Evolutionary conservation across 1,140 invertebrate genomes (phyloP).

Genomic region (Bacillus rossius): DNA sequence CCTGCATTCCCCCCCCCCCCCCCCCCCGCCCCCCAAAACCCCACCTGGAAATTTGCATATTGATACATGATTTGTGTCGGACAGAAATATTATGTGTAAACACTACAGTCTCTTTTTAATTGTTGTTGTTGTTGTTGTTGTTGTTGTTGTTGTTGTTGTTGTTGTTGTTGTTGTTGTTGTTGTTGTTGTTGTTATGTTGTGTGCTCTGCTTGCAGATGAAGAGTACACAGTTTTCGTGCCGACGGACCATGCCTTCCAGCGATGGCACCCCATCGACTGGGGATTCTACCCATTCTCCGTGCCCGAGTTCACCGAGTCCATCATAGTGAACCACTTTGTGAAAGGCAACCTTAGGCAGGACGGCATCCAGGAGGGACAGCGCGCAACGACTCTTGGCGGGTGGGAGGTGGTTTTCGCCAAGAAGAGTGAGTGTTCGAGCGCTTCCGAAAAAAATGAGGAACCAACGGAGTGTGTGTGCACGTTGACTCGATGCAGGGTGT

Average conservation of each 20-base stretch:
- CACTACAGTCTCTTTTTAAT: too few relatives aligned
- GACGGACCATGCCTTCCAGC: conserved; percentile 56
- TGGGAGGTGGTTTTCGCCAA: conserved; percentile 48
- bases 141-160: neutral
- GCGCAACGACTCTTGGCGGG: conserved; percentile 49
- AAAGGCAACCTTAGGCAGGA: conserved; percentile 50
- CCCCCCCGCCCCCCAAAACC: too few relatives aligned
- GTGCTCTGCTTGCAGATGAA: conserved; percentile 47
- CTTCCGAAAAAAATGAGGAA: neutral
- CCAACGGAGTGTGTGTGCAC: too few relatives aligned
- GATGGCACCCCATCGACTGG: conserved; percentile 63
- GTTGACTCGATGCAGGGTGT: too few relatives aligned
- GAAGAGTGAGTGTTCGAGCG: conserved; percentile 49
- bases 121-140: too few relatives aligned
- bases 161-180: neutral
- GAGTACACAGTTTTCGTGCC: conserved; percentile 57
- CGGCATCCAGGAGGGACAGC: conserved; percentile 46
- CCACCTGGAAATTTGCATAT: too few relatives aligned
- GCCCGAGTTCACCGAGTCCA: conserved; percentile 54
- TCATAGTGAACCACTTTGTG: conserved; percentile 56
- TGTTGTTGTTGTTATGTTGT: neutral
- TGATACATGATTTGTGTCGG: too few relatives aligned
- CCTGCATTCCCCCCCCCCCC: too few relatives aligned
- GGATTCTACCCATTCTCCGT: conserved; percentile 62
- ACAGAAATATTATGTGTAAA: too few relatives aligned